Evolutionary conservation across 2,888 invertebrate species (phyloP).

Genomic region (Xestia rhomboidea): DNA sequence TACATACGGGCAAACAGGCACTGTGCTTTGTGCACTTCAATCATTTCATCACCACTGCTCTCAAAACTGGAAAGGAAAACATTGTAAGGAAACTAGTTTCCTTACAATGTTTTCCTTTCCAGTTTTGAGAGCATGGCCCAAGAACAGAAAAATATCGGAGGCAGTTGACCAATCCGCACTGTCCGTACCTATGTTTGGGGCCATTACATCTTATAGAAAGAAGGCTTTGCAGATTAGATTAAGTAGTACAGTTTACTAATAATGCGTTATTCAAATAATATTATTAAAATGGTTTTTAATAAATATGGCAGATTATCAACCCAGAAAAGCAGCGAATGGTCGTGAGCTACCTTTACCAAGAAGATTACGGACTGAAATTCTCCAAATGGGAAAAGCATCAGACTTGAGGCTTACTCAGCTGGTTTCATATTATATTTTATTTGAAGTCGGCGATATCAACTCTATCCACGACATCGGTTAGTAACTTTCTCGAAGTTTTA

Average conservation of each 20-base stretch:
- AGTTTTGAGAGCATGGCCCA: background rate
- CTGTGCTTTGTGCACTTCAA: background rate
- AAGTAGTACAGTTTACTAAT: background rate
- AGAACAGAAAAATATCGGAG: background rate
- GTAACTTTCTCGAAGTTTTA: slow-evolving; percentile 5
- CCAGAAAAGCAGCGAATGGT: slow-evolving; percentile 30
- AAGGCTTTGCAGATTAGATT: background rate
- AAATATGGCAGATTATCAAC: slow-evolving; percentile 35
- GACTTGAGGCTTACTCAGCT: slow-evolving; percentile 39
- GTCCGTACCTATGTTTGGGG: rapidly evolving
- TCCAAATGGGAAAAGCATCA: slow-evolving; percentile 30
- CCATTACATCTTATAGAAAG: background rate
- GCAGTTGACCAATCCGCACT: background rate
- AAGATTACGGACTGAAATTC: slow-evolving; percentile 22
- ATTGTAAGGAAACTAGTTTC: no score
- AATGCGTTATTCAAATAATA: background rate
- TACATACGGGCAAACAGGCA: background rate
- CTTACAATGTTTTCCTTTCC: no score
- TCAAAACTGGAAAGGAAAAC: background rate
- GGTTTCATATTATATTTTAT: slow-evolving; percentile 28
- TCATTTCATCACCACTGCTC: background rate
- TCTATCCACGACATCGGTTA: slow-evolving; percentile 42
- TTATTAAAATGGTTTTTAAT: background rate
- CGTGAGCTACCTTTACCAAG: slow-evolving; percentile 23
- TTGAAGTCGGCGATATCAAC: slow-evolving; percentile 25